Evolutionary conservation across 1,140 invertebrate genomes (phyloP), one percentile per base, ranked within the genome.

Genomic region (Lasioglossum baleicum): DNA sequence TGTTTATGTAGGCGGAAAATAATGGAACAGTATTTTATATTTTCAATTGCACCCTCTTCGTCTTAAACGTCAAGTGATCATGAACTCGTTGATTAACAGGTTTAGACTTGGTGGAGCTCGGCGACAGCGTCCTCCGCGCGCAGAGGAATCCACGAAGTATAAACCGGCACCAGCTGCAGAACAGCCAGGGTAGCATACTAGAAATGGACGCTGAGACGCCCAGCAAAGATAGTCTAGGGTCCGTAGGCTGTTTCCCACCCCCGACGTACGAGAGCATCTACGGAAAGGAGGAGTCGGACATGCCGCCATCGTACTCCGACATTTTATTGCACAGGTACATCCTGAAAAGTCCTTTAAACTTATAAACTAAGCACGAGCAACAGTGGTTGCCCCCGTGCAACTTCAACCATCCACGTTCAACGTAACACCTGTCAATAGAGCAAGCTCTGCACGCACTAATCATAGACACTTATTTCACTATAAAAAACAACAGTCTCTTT

Each of bases 31-130:
- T 35, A 35, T 35, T 35, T 3, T 35, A 3, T 35, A 35, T 35
- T 35, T 35, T 35, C 2, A 35, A 35, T 5, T 35, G 35, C 35
- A 35, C 35, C 35, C 35, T 35, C 3, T 35, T 35, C 5, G 35
- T 35, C 35, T 3, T 5, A 35, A 35, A 4, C 0, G 35, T 35
- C 3, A 2, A 53, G 51, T 53, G 0, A 15, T 53, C 13, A 53
- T 53, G 35, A 15, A 53, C 7, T 58, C 17, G 17, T n/a, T 8
- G 7, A n/a, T n/a, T 58, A 58, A n/a, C 88, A 83, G 94, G 94
- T 26, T 86, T 94, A 53, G 94, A 94, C 81, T 88, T 94, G 17
- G 92, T 94, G 73, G 94, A 94, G 86, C 85, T 94, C 10, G 93
- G 94, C 2, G 93, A 94, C 44, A 94, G 92, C 75, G 89, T 94